Evolutionary conservation across 2,888 invertebrate genomes (phyloP), one percentile per base, ranked within the genome.

Genomic region (Pterobdella sp.): DNA sequence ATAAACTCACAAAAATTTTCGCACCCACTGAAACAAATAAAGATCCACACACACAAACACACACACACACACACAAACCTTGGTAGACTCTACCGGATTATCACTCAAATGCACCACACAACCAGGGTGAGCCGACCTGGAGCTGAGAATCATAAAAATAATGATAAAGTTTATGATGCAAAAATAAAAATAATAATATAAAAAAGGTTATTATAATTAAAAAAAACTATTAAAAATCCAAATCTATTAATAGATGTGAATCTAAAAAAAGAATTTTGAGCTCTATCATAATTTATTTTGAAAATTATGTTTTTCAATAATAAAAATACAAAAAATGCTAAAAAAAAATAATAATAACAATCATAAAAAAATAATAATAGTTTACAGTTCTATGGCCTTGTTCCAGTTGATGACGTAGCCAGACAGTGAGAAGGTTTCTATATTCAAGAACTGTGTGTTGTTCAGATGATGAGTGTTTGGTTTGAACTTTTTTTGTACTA

Each of bases 321-420:
- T 14, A 22, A 56, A 56, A 22, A n/a, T 26, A 22, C 60, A 22
- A 56, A 56, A 22, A 56, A 3, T 18, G 60, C 7, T 26, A n/a
- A 56, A 14, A 14, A 22, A 26, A 26, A 18, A 56, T 26, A n/a
- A 14, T 56, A 56, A 4, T 56, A 18, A 18, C 42, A 42, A 18
- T 14, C 42, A 42, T 18, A 42, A 7, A 42, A 42, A 14, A 7
- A 42, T 22, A 42, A n/a, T 14, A 34, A 36, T 37, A 49, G 81
- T 84, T 82, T 78, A 97, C 95, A 95, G 88, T 89, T 97, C 98
- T 85, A 98, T 97, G 81, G 96, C 94, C 87, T 98, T 98, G 88
- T 98, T 98, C 98, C 98, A 98, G 88, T 97, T 96, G 88, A 98
- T 94, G 85, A 95, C 89, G 87, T 98, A 98, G 77, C 96, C 95